phyloP scores from a whole-genome alignment of 2,113 vertebrate species.

The Embiotoca jacksoni region DNA sequence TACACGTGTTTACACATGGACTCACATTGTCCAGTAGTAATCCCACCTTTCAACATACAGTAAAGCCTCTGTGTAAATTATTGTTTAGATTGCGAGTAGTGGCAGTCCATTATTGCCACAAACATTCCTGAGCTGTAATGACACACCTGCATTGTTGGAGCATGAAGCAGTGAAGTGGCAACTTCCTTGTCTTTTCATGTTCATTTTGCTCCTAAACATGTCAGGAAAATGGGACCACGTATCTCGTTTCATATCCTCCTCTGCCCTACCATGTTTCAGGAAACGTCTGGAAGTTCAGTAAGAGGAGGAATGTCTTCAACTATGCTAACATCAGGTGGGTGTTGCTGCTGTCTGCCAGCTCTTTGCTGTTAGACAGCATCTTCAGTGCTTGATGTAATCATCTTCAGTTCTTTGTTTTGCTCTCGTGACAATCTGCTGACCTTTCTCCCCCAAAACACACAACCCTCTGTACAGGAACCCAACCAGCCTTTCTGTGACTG shows the following conservation, averaged over 20 bases:
- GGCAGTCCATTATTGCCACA: background rate
- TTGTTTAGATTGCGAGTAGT: background rate
- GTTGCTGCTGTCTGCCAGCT: background rate
- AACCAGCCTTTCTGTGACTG: background rate
- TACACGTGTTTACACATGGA: background rate
- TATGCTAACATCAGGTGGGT: background rate
- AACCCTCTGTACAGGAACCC: background rate
- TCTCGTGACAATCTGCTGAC: background rate
- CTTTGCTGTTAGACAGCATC: background rate
- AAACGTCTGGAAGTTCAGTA: conserved; percentile 2
- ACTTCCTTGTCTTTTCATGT: background rate
- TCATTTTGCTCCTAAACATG: background rate
- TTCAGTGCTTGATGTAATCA: background rate
- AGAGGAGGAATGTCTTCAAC: background rate
- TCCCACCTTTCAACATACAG: background rate
- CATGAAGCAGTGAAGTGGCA: background rate
- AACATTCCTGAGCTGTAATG: conserved; percentile 11
- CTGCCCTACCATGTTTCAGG: conserved; percentile 7
- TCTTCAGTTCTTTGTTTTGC: background rate
- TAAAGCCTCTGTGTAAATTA: background rate
- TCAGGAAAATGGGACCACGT: background rate
- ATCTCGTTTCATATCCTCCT: background rate
- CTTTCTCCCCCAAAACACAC: conserved; percentile 7
- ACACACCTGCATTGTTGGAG: conserved; percentile 10
- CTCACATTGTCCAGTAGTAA: background rate